phyloP scores from a whole-genome alignment of 2,888 invertebrate genomes.

The Chrysotoxum bicinctum region DNA sequence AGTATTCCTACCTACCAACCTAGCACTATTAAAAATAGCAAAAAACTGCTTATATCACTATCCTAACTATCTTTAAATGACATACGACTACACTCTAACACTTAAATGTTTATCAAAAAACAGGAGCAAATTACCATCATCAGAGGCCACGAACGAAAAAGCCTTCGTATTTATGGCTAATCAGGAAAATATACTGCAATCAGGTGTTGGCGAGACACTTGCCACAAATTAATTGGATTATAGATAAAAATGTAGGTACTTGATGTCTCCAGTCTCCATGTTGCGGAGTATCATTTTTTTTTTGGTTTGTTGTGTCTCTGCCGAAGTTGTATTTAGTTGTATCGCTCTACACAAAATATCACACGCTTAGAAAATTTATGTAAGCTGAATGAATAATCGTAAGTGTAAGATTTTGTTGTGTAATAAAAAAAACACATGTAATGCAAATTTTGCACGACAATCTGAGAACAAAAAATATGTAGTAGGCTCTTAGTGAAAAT shows the following conservation, averaged over 20 bases:
- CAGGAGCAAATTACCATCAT: conserved; percentile 63
- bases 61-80: conserved; percentile 8
- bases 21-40: not conserved
- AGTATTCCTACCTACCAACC: not conserved
- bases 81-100: conserved; percentile 43
- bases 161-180: conserved; percentile 24
- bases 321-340: not conserved
- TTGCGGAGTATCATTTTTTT: conserved; percentile 40
- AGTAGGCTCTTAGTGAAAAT: not conserved
- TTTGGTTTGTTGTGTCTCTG: conserved; percentile 1
- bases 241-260: conserved; percentile 62
- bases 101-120: conserved; percentile 46
- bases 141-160: conserved; percentile 17
- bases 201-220: conserved; percentile 72
- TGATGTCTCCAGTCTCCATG: conserved; percentile 45
- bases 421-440: conserved; percentile 57
- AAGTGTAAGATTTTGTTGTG: conserved; percentile 43
- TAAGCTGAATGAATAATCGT: conserved; percentile 45
- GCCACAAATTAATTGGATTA: conserved; percentile 72
- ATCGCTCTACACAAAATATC: conserved; percentile 39
- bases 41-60: not conserved
- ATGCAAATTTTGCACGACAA: conserved; percentile 52
- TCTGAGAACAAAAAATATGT: conserved; percentile 44
- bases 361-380: conserved; percentile 60
- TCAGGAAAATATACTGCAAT: conserved; percentile 60